These are phyloP conservation scores for Centroberyx gerrardi DNA, from an alignment of 2,797 vertebrate genomes.

Conservation along the genomic window DNA sequence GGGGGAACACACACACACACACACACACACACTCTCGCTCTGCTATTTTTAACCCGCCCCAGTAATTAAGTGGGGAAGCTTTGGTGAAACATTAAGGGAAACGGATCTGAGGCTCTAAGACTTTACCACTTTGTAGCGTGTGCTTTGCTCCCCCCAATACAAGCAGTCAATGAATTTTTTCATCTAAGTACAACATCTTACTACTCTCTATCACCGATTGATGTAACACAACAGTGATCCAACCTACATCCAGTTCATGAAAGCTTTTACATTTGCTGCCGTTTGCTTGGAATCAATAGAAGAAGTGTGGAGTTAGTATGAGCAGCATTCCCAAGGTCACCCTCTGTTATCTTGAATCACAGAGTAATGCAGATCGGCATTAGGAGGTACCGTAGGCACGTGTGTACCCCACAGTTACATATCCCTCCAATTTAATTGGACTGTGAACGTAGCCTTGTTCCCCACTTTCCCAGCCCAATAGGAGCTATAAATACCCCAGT, in stretches of 20 bases:
- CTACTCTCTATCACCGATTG: too few relatives aligned
- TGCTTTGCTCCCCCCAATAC: background rate
- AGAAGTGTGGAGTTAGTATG: too few relatives aligned
- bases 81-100: conserved; percentile 49
- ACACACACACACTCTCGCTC: conserved; percentile 27
- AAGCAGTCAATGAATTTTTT: conserved; percentile 20
- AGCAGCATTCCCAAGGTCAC: conserved; percentile 32
- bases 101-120: conserved; percentile 40
- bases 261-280: too few relatives aligned
- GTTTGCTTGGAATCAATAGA: too few relatives aligned
- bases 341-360: conserved; percentile 28
- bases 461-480: conserved; percentile 62
- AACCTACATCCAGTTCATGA: too few relatives aligned
- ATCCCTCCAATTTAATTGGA: conserved; percentile 59
- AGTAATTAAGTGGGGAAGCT: conserved; percentile 68
- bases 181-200: too few relatives aligned
- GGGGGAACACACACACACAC: conserved; percentile 15
- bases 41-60: conserved; percentile 70
- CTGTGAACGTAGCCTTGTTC: conserved; percentile 52
- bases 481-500: conserved; percentile 79
- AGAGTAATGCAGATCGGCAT: conserved; percentile 52
- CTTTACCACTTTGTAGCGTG: conserved; percentile 29
- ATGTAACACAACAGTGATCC: too few relatives aligned
- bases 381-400: conserved; percentile 35
- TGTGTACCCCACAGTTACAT: conserved; percentile 42